Evolutionary conservation across 2,113 vertebrate genomes (phyloP), one percentile per base, ranked within the genome.

Genomic region (Atractosteus spatula): DNA sequence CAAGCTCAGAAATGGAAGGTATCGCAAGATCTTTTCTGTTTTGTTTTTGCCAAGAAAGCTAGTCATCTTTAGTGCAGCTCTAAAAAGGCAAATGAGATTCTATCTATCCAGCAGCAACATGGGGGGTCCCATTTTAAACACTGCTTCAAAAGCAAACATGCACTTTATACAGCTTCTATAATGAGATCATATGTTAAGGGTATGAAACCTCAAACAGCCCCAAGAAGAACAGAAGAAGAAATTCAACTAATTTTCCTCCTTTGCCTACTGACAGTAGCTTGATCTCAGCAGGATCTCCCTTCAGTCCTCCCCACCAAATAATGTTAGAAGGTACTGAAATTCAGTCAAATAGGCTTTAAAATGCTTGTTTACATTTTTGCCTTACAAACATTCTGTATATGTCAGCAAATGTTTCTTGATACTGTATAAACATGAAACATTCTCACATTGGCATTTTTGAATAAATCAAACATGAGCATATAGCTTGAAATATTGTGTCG

Each of bases 111-210:
- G 2, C 29, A 70, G 41, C 68, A 70, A 41, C 41, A 61, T 41
- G 17, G 13, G 12, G 29, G 41, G 4, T 41, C 42, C 41, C 56
- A 41, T 70, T 70, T 61, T 70, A 8, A 57, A 70, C 55, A 61
- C 14, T 44, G 13, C 56, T 69, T 69, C 51, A 69, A 69, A 69
- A 13, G 41, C 3, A 44, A 16, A 70, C 13, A 8, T 3, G 16
- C 47, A 8, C 67, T 68, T 43, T 66, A 42, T 44, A 44, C 67
- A 68, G 54, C 67, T 59, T 43, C 41, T 3, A 61, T 70, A 57
- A 61, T 59, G 41, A 45, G 55, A 61, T 13, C 43, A 6, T 44
- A 17, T 56, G 44, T 16, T 51, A 41, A 8, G 51, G 16, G 54
- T 17, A 17, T 29, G 51, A 41, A 29, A 41, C 42, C 55, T 70